A percentile compares a stretch with the other conserved stretches of the same genome.
phyloP scores from a whole-genome alignment of 2,113 vertebrate species.

The Silurus glanis region DNA sequence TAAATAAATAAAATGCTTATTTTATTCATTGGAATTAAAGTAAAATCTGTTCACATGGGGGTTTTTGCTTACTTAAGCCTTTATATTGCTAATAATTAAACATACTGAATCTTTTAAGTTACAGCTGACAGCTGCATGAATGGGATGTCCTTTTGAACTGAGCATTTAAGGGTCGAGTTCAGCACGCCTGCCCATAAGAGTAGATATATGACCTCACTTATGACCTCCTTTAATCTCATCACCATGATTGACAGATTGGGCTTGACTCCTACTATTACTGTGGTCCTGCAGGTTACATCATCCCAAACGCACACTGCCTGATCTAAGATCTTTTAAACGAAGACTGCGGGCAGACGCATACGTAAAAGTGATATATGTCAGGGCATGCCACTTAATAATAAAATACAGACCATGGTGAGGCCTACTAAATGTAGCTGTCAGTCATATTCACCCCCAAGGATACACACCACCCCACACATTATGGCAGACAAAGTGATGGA shows the following conservation, averaged over 20 bases:
- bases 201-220: neutral
- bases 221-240: neutral
- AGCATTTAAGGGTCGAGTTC: neutral
- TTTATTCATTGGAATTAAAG: neutral
- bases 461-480: neutral
- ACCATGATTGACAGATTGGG: neutral
- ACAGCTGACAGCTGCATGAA: neutral
- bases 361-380: neutral
- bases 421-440: constrained; percentile 20
- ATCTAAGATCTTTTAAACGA: constrained; percentile 6
- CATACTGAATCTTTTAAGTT: neutral
- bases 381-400: neutral
- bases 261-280: neutral
- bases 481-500: neutral
- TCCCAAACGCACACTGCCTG: neutral
- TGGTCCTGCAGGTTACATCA: neutral
- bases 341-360: neutral
- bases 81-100: neutral
- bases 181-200: neutral
- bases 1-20: neutral
- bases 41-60: neutral
- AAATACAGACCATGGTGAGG: neutral
- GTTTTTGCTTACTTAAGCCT: neutral
- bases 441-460: constrained; percentile 23
- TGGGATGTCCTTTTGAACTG: neutral